Base-by-base conservation (phyloP, 1,140 invertebrate genomes). In the Sycophila sp. region DNA sequence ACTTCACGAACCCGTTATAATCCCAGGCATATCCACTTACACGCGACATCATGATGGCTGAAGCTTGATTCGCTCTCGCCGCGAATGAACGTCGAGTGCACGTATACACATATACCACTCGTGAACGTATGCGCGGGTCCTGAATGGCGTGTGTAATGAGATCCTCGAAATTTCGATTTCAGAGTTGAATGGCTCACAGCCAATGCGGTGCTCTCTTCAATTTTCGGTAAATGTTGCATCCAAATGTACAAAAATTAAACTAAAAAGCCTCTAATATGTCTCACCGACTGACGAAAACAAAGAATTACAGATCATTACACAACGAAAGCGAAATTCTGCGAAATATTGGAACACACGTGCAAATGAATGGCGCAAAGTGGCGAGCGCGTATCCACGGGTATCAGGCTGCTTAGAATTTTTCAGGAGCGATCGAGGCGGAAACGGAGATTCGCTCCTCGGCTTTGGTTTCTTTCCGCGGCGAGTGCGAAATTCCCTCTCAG, bases 1-100 rank as follows among this genome's bases (percentile, higher is more conserved):
- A 74, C 51, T 58, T 32, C 47, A 4, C 24, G 19, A 13, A 32
- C 34, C 62, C 24, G 30, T 72, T 72, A 78, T 78, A 75, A 65
- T 82, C 80, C 77, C 81, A 82, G 81, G 81, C 78, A 75, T 81
- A 82, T 82, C 80, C 76, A 75, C 72, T 82, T 82, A 82, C 80
- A 78, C 58, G 75, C 70, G 76, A n/a, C 73, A 77, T 78, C 76
- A 76, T 74, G 75, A 80, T 79, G 76, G 74, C 71, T 40, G 75
- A 58, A 62, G 74, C 65, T 75, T 78, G 73, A 79, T 79, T 78
- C 76, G 67, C 56, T 45, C n/a, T n/a, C n/a, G n/a, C n/a, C n/a
- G n/a, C n/a, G n/a, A n/a, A n/a, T n/a, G n/a, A n/a, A n/a, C n/a
- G n/a, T n/a, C 60, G 42, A 73, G 74, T 74, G 74, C n/a, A n/a